Base-by-base conservation (phyloP, 2,888 invertebrate genomes). In the Myathropa florea region DNA sequence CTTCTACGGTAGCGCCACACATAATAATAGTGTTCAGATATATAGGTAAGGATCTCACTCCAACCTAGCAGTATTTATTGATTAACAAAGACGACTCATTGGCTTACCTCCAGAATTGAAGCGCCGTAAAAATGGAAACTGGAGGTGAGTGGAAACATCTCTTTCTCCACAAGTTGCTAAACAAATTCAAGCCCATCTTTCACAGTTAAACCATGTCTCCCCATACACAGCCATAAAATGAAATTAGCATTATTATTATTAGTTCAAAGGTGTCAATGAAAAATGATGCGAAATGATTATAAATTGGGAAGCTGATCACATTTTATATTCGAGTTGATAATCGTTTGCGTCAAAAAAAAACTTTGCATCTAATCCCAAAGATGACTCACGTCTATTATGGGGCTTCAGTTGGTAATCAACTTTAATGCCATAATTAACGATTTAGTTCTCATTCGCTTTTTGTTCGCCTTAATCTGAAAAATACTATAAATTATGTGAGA, bases 401-500 rank as follows among this genome's bases (percentile, higher is more conserved):
- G 24, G 30, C 36, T 9, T 46, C n/a, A 9, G 28, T 53, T 53
- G 12, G 28, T 53, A 67, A 67, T 46, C 57, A 26, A 23, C 57
- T 23, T 26, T 57, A 57, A 57, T 57, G 14, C 61, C 53, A 28
- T 53, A 46, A 67, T 67, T 28, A 67, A 53, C 53, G 65, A 39
- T 12, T 23, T 33, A 21, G 10, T 10, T 59, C 10, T 36, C 18
- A 7, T 18, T 70, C 24, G 23, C 55, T 59, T 57, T 23, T 12
- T 70, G 10, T 23, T 70, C 24, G 24, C 12, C 57, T 57, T 59
- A 70, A 70, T 59, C 59, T n/a, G 14, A 53, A 26, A 59, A 59
- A 70, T 59, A 70, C 59, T 26, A 70, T 70, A 70, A 70, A 70
- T 70, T 70, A 70, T 59, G 59, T 70, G 70, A 59, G 59, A 70